phyloP scores from a whole-genome alignment of 1,140 invertebrate genomes.

The Orussus abietinus region DNA sequence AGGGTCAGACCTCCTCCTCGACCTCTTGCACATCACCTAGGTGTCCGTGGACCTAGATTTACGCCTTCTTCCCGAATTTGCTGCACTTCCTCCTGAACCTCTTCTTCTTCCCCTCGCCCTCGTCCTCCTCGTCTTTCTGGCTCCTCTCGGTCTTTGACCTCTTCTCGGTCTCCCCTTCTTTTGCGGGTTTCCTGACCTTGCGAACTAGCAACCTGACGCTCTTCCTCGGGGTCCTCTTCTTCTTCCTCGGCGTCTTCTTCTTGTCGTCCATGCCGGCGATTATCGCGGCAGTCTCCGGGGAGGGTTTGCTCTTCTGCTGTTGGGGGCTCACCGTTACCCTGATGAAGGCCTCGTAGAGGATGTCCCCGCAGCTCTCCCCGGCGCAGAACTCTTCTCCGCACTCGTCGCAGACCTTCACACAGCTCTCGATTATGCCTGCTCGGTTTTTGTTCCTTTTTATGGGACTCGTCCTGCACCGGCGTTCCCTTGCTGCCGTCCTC shows the following conservation, averaged over 20 bases:
- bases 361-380: slow-evolving; percentile 57
- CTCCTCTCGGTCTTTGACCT: slow-evolving; percentile 11
- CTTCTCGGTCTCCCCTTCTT: slow-evolving; percentile 14
- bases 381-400: slow-evolving; percentile 84
- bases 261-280: slow-evolving; percentile 34
- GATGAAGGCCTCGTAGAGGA: slow-evolving; percentile 52
- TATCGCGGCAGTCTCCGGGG: slow-evolving; percentile 43
- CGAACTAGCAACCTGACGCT: slow-evolving; percentile 22
- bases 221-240: slow-evolving; percentile 24
- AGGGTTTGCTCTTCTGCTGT: slow-evolving; percentile 33
- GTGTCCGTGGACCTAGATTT: too few relatives aligned
- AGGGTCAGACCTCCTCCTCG: too few relatives aligned
- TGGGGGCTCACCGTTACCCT: slow-evolving; percentile 29
- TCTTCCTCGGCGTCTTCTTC: slow-evolving; percentile 23
- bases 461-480: slow-evolving; percentile 59
- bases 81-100: slow-evolving; percentile 42
- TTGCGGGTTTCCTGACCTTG: slow-evolving; percentile 17
- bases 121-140: slow-evolving; percentile 13
- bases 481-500: slow-evolving; percentile 64
- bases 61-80: slow-evolving; percentile 37
- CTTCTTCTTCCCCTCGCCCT: slow-evolving; percentile 17
- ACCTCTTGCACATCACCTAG: too few relatives aligned
- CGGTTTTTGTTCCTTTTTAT: slow-evolving; percentile 73
- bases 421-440: slow-evolving; percentile 72
- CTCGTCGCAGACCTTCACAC: slow-evolving; percentile 68